Conservation (phyloP, 2,797 vertebrate species). For the Melanotaenia maccullochi region DNA sequence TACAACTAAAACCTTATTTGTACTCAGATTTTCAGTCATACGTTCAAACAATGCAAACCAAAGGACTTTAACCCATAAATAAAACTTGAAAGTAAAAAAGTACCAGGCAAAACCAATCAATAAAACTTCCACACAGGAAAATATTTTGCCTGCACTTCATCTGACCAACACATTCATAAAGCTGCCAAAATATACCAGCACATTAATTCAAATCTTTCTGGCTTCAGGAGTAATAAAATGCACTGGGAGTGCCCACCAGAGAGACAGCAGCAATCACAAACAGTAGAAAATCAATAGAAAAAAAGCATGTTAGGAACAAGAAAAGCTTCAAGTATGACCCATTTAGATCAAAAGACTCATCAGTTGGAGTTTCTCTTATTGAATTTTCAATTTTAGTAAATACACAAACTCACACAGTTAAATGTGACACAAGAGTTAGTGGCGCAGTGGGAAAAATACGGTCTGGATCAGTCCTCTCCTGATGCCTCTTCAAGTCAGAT, state of each 20-base stretch:
- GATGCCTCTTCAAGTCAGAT: not conserved
- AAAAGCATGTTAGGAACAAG: slow-evolving; percentile 14
- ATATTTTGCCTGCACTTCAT: slow-evolving; percentile 32
- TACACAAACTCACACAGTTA: slow-evolving; percentile 4
- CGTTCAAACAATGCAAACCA: not conserved
- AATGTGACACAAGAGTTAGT: not conserved
- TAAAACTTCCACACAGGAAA: slow-evolving; percentile 56
- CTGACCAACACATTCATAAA: slow-evolving; percentile 17
- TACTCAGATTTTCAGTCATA: not conserved
- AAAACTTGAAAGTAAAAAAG: slow-evolving; percentile 8
- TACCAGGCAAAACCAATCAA: slow-evolving; percentile 55
- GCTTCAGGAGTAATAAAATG: slow-evolving; percentile 4
- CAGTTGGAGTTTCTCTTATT: slow-evolving; percentile 2
- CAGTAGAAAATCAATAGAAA: slow-evolving; percentile 33
- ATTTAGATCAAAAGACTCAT: slow-evolving; percentile 10
- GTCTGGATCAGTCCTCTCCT: not conserved
- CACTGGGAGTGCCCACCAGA: not conserved
- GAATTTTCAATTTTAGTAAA: slow-evolving; percentile 16
- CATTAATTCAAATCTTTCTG: not conserved
- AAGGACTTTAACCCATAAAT: not conserved
- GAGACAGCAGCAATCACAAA: slow-evolving; percentile 13
- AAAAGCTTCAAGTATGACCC: slow-evolving; percentile 55
- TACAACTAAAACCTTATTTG: not conserved
- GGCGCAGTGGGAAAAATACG: not conserved
- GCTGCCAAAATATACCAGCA: slow-evolving; percentile 32